Evolutionary conservation across 2,797 vertebrate species (phyloP).

Genomic region (Nyctibius grandis): DNA sequence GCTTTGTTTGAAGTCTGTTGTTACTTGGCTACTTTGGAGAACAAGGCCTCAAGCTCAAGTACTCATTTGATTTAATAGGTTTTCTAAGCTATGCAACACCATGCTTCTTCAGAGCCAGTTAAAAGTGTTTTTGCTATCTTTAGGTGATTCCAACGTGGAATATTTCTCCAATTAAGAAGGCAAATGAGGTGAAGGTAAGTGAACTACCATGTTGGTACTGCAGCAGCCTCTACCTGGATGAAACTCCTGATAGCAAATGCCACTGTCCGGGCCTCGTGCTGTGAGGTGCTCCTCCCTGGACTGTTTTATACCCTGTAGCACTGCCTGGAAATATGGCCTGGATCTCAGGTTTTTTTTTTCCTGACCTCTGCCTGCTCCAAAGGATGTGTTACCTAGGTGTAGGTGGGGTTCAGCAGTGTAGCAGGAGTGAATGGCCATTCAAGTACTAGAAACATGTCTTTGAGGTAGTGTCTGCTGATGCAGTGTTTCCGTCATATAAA

Average conservation of each 20-base stretch:
- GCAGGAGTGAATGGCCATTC: background rate
- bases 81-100: background rate
- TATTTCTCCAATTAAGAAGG: constrained; percentile 95
- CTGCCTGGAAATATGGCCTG: background rate
- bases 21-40: background rate
- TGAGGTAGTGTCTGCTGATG: background rate
- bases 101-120: background rate
- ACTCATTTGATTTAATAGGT: background rate
- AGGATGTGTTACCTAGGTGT: too few species aligned
- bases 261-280: background rate
- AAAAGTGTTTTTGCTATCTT: background rate
- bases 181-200: constrained; percentile 79
- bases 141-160: constrained; percentile 96
- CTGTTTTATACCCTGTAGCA: background rate
- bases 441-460: background rate
- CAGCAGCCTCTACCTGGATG: background rate
- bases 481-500: background rate
- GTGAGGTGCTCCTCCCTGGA: background rate
- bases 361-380: background rate
- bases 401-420: background rate
- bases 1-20: background rate
- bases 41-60: background rate
- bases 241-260: background rate
- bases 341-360: background rate
- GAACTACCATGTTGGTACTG: background rate